A percentile compares a stretch with the other conserved stretches of the same genome.
These are phyloP conservation scores for Sebastes jordani DNA, from an alignment of 2,797 vertebrate genomes.

Conservation along the genomic window DNA sequence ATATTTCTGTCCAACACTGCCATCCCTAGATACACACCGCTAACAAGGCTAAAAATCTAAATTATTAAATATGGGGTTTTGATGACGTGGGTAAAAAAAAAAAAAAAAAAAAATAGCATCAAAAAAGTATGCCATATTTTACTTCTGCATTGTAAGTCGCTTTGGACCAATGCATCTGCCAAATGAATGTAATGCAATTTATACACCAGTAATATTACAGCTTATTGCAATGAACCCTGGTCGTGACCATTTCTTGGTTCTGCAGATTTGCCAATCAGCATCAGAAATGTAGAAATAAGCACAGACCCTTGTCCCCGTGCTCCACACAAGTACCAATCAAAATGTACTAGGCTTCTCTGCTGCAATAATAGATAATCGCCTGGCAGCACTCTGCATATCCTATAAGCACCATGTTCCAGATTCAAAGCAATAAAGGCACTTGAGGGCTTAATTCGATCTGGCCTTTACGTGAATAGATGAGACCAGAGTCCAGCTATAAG, in stretches of 20 bases:
- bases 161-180: neutral
- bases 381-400: neutral
- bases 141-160: neutral
- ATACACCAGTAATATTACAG: neutral
- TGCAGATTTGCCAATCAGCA: neutral
- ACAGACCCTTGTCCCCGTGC: neutral
- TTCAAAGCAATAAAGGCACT: constrained; percentile 25
- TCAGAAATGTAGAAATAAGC: neutral
- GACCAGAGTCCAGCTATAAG: neutral
- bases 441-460: constrained; percentile 14
- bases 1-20: neutral
- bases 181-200: neutral
- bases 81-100: neutral
- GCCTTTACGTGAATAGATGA: constrained; percentile 7
- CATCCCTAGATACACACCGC: neutral
- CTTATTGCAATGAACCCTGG: neutral
- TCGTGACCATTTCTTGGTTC: neutral
- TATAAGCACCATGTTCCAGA: neutral
- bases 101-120: neutral
- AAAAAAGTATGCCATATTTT: neutral
- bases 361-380: constrained; percentile 2
- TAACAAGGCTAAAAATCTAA: neutral
- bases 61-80: neutral
- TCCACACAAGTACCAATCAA: neutral
- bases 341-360: neutral